Evolutionary conservation across 2,797 vertebrate genomes (phyloP).

Genomic region (Varecia variegata): DNA sequence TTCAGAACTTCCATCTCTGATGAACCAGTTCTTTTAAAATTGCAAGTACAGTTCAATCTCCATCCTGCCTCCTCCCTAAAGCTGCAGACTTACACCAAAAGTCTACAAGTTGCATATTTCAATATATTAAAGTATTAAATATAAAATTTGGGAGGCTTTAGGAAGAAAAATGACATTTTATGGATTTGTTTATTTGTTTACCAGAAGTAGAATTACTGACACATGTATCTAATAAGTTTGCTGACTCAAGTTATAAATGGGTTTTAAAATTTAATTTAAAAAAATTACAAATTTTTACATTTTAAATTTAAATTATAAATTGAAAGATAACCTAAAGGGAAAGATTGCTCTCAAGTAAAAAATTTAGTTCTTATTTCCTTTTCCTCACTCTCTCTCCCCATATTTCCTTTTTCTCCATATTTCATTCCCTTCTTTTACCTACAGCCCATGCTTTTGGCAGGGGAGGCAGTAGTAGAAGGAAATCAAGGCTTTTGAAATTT

Average conservation of each 20-base stretch:
- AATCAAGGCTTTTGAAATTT: background rate
- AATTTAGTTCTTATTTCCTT: background rate
- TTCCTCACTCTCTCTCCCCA: background rate
- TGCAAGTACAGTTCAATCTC: constrained; percentile 13
- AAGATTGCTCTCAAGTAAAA: background rate
- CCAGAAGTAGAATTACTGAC: constrained; percentile 13
- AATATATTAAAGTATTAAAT: background rate
- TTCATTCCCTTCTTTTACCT: background rate
- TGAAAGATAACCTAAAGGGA: background rate
- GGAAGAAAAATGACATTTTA: background rate
- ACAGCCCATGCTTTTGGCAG: background rate
- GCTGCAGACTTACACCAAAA: constrained; percentile 36
- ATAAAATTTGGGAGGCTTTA: background rate
- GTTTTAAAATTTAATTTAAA: background rate
- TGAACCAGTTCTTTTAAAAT: constrained; percentile 4
- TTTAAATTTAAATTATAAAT: background rate
- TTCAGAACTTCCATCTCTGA: constrained; percentile 37
- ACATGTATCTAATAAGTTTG: constrained; percentile 62
- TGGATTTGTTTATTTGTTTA: constrained; percentile 49
- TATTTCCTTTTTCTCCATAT: background rate
- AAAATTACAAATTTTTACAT: background rate
- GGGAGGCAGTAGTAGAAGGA: fast-evolving
- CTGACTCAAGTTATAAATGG: background rate
- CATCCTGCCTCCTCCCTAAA: background rate
- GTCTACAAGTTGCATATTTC: constrained; percentile 49